phyloP scores from a whole-genome alignment of 2,797 vertebrate species.

The Acridotheres tristis region DNA sequence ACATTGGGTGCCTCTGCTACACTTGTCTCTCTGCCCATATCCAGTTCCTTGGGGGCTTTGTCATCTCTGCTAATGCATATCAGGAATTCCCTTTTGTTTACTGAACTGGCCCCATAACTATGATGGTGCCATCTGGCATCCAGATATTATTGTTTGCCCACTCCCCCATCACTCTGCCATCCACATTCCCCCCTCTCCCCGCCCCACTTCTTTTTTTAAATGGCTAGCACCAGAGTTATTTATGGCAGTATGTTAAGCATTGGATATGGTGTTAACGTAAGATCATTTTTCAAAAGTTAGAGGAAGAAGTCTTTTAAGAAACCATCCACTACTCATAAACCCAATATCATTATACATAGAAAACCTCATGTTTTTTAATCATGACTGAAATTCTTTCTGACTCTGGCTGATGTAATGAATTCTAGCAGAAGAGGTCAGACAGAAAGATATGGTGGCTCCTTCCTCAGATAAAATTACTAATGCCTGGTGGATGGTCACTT shows the following conservation, averaged over 20 bases:
- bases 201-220: neutral
- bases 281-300: constrained; percentile 34
- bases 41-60: constrained; percentile 25
- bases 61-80: neutral
- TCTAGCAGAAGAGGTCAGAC: neutral
- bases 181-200: rapidly evolving
- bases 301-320: constrained; percentile 8
- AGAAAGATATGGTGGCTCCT: neutral
- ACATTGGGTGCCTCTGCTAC: neutral
- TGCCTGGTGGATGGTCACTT: neutral
- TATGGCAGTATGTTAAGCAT: constrained; percentile 63
- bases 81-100: constrained; percentile 76
- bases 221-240: constrained; percentile 75
- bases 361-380: neutral
- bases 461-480: neutral
- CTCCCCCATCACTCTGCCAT: neutral
- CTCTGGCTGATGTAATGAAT: neutral
- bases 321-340: neutral
- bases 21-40: neutral
- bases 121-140: constrained; percentile 82
- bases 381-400: neutral
- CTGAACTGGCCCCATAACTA: constrained; percentile 65
- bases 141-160: constrained; percentile 81
- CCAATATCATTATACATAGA: neutral
- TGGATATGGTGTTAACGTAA: neutral